Percentiles rank a stretch among this genome's conserved stretches.
Conservation (phyloP, 2,797 vertebrate genomes). For the Mormyrus hasselquistii region DNA sequence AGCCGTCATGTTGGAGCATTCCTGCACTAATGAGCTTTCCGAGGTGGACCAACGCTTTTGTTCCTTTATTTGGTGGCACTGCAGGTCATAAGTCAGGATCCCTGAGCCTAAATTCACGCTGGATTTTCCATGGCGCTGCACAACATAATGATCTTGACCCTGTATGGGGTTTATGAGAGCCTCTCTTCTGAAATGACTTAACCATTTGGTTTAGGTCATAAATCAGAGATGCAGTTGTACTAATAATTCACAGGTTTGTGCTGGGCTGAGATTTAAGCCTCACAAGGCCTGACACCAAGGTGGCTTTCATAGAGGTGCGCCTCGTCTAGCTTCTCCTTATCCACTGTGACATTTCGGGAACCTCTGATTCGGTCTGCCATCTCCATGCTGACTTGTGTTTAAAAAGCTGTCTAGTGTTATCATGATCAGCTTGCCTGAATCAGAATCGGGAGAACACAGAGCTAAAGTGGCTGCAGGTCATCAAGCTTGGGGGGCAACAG, state of each 20-base stretch:
- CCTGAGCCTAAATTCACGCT: neutral
- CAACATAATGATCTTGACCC: neutral
- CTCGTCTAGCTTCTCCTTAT: neutral
- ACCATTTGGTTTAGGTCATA: neutral
- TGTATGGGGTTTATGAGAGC: neutral
- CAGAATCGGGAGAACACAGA: neutral
- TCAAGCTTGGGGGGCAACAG: neutral
- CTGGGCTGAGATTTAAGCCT: neutral
- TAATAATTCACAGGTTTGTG: slow-evolving; percentile 1
- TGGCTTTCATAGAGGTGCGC: neutral
- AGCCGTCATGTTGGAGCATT: neutral
- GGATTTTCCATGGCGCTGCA: slow-evolving; percentile 8
- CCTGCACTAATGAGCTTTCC: neutral
- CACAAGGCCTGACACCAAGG: neutral
- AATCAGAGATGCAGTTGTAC: neutral
- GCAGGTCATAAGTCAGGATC: neutral
- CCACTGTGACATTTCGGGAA: neutral
- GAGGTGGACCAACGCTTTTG: neutral
- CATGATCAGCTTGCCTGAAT: neutral
- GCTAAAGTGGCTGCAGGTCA: neutral
- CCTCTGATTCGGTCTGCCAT: neutral
- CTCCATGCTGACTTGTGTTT: neutral
- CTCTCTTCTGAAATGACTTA: neutral
- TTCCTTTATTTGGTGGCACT: neutral
- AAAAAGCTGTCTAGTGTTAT: neutral